A percentile compares a stretch with the other conserved stretches of the same genome.
phyloP scores from a whole-genome alignment of 2,888 invertebrate genomes.

The Troides oblongomaculatus region DNA sequence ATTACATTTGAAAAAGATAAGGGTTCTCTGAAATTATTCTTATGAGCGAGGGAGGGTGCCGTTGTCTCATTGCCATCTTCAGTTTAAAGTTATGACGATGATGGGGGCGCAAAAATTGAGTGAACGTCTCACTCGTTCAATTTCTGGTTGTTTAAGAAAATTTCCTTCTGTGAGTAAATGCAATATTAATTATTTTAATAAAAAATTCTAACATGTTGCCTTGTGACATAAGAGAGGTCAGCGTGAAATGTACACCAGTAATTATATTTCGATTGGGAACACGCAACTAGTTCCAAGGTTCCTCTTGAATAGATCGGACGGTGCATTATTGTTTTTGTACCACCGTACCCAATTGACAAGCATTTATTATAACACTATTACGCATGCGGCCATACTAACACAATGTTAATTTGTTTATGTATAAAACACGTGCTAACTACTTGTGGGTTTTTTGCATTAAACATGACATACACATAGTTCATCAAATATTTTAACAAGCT shows the following conservation, averaged over 20 bases:
- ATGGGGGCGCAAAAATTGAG: too few species aligned
- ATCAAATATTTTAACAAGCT: neutral
- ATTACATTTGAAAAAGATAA: too few species aligned
- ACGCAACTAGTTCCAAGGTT: constrained; percentile 22
- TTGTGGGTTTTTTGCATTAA: neutral
- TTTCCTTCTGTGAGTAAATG: neutral
- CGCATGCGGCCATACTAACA: constrained; percentile 1
- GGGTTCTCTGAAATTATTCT: too few species aligned
- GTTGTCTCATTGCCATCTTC: too few species aligned
- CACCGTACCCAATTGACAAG: constrained; percentile 11
- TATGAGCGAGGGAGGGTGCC: too few species aligned
- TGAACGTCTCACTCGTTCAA: too few species aligned
- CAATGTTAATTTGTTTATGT: constrained; percentile 17
- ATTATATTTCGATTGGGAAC: constrained; percentile 31
- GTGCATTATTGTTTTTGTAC: constrained; percentile 25
- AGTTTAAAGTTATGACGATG: too few species aligned
- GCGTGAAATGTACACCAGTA: constrained; percentile 26
- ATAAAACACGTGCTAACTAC: constrained; percentile 6
- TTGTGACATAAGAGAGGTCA: constrained; percentile 27
- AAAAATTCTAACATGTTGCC: constrained; percentile 17
- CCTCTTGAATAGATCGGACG: constrained; percentile 19
- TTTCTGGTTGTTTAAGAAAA: too few species aligned
- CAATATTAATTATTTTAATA: constrained; percentile 16
- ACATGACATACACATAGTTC: too few species aligned
- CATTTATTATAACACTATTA: constrained; percentile 24